Percentiles rank a stretch among this genome's conserved stretches.
Conservation (phyloP, 1,140 invertebrate species). For the Elysia chlorotica region DNA sequence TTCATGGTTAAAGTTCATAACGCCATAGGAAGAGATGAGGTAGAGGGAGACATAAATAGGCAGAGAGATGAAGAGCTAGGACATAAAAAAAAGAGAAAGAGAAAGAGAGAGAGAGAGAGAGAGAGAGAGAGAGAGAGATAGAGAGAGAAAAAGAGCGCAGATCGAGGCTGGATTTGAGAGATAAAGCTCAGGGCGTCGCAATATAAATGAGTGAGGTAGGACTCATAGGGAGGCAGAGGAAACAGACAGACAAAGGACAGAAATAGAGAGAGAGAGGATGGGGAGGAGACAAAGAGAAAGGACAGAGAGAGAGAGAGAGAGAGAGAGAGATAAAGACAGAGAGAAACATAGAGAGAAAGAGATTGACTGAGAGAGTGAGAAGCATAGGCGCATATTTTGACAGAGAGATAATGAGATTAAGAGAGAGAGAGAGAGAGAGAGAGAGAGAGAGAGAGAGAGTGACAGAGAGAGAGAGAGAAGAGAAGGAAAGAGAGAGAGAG, state of each 20-base stretch:
- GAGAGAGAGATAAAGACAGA: neutral
- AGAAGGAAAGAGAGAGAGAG: neutral
- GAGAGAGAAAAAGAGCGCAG: neutral
- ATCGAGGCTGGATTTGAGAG: no score
- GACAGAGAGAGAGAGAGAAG: constrained; percentile 8
- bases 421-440: constrained; percentile 6
- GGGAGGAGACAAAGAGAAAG: neutral
- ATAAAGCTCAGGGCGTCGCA: no score
- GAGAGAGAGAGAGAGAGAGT: constrained; percentile 9
- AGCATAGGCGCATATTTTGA: no score
- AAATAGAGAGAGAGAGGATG: neutral
- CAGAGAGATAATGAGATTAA: neutral
- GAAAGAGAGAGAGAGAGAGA: constrained; percentile 6
- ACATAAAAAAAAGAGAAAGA: neutral
- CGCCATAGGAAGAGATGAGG: no score
- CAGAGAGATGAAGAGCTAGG: neutral
- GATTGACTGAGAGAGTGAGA: constrained; percentile 2
- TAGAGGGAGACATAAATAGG: neutral
- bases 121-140: constrained; percentile 3
- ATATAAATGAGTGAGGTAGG: no score
- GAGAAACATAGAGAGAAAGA: constrained; percentile 3
- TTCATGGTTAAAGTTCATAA: no score
- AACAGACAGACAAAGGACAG: neutral
- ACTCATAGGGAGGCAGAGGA: no score
- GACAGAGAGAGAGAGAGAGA: neutral